Percentiles rank a stretch among this genome's conserved stretches.
These are phyloP conservation scores for Peromyscus melanophrys DNA, from an alignment of 2,797 vertebrate species.

Conservation along the genomic window DNA sequence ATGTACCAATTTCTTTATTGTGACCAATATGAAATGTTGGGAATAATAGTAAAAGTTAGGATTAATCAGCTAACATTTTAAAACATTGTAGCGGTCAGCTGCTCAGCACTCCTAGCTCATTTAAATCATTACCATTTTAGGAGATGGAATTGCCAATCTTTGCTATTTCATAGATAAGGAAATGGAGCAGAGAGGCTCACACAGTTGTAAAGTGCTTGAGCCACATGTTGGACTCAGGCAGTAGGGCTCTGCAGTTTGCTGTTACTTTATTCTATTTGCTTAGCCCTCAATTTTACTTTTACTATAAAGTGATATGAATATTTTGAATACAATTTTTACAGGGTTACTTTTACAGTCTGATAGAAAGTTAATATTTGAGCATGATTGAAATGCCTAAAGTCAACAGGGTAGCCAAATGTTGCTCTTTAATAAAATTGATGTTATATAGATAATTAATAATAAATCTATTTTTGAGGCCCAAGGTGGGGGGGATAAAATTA, in stretches of 20 bases:
- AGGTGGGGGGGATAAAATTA: neutral
- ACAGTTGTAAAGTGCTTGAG: neutral
- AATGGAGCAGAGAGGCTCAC: neutral
- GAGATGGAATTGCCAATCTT: neutral
- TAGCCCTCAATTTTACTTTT: constrained; percentile 49
- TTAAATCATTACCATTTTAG: constrained; percentile 22
- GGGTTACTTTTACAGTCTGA: neutral
- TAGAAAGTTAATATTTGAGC: constrained; percentile 42
- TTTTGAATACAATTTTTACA: constrained; percentile 26
- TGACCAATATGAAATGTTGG: constrained; percentile 57
- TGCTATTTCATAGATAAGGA: constrained; percentile 51
- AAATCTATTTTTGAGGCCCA: constrained; percentile 50
- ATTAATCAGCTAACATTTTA: constrained; percentile 3
- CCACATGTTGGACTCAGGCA: neutral
- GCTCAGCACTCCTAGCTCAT: constrained; percentile 43
- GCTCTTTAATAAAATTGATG: constrained; percentile 10
- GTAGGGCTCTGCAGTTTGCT: neutral
- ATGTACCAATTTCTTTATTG: constrained; percentile 21
- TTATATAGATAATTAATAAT: neutral
- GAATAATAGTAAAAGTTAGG: constrained; percentile 27
- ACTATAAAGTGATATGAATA: constrained; percentile 51
- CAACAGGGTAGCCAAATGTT: constrained; percentile 8
- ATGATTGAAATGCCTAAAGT: neutral
- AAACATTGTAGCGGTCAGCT: constrained; percentile 17
- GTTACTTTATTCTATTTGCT: neutral